Evolutionary conservation across 2,888 invertebrate species (phyloP).

Genomic region (Nowickia ferox): DNA sequence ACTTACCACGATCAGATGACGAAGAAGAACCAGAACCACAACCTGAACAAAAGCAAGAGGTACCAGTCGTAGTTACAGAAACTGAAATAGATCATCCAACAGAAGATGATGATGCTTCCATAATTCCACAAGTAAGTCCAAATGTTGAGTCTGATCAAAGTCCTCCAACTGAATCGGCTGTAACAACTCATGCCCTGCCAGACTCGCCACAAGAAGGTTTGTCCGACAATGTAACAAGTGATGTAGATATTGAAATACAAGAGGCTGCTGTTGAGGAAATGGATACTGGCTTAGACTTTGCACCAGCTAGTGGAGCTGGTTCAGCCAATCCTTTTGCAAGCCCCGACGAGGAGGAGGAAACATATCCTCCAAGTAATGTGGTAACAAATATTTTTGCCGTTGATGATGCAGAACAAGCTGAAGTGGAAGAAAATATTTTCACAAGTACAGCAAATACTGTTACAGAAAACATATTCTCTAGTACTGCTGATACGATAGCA

Average conservation of each 20-base stretch:
- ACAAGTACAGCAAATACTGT: slow-evolving; percentile 45
- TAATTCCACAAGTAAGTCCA: slow-evolving; percentile 54
- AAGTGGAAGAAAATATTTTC: slow-evolving; percentile 64
- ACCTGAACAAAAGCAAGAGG: slow-evolving; percentile 41
- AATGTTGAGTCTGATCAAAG: slow-evolving; percentile 78
- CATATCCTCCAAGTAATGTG: slow-evolving; percentile 74
- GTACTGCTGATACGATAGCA: slow-evolving; percentile 69
- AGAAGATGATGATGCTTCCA: slow-evolving; percentile 59
- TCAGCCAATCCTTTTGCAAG: slow-evolving; percentile 84
- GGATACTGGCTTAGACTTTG: slow-evolving; percentile 82
- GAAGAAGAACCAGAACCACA: slow-evolving; percentile 79
- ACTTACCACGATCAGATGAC: slow-evolving; percentile 82
- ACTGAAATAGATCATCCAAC: slow-evolving; percentile 59
- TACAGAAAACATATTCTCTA: slow-evolving; percentile 63
- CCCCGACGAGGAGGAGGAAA: slow-evolving; percentile 81
- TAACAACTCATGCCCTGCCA: slow-evolving; percentile 76
- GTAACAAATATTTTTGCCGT: slow-evolving; percentile 78
- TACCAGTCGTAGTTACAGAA: slow-evolving; percentile 68
- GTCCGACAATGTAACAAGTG: slow-evolving; percentile 71
- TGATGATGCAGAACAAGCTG: slow-evolving; percentile 74
- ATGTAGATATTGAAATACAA: slow-evolving; percentile 59
- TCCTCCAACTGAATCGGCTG: slow-evolving; percentile 79
- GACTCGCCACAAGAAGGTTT: slow-evolving; percentile 74
- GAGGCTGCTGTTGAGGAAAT: slow-evolving; percentile 79
- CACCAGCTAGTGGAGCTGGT: slow-evolving; percentile 79